These are phyloP conservation scores for Campylorhamphus procurvoides DNA, from an alignment of 2,113 vertebrate species.

Conservation along the genomic window DNA sequence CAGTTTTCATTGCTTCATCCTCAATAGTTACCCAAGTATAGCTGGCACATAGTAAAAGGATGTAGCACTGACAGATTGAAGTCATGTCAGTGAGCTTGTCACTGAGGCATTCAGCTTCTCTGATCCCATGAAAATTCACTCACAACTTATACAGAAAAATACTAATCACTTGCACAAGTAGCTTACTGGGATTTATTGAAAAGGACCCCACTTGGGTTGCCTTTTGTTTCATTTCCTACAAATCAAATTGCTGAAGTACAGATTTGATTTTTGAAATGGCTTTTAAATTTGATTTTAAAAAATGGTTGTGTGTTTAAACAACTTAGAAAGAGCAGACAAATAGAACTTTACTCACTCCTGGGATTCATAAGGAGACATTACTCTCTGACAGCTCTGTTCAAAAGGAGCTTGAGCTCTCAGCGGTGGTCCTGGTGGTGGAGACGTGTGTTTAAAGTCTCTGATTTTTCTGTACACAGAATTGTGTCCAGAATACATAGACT, in stretches of 20 bases:
- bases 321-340: constrained; percentile 11
- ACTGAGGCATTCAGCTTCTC: not conserved
- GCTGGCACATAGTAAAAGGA: not conserved
- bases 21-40: not conserved
- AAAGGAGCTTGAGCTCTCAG: not conserved
- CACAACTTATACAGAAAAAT: not conserved
- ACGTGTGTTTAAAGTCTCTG: not conserved
- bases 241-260: constrained; percentile 24
- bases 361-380: not conserved
- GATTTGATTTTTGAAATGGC: constrained; percentile 67
- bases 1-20: accelerated
- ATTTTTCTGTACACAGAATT: not conserved
- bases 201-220: not conserved
- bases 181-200: constrained; percentile 35
- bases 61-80: not conserved
- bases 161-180: not conserved
- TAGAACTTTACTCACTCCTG: constrained; percentile 1
- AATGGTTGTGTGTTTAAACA: constrained; percentile 20
- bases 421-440: not conserved
- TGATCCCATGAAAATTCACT: not conserved
- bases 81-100: not conserved
- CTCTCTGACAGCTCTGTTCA: not conserved
- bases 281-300: constrained; percentile 56
- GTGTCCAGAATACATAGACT: not conserved
- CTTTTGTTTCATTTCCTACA: constrained; percentile 45